phyloP scores from a whole-genome alignment of 2,888 invertebrate species.

The Hartigia nigra region DNA sequence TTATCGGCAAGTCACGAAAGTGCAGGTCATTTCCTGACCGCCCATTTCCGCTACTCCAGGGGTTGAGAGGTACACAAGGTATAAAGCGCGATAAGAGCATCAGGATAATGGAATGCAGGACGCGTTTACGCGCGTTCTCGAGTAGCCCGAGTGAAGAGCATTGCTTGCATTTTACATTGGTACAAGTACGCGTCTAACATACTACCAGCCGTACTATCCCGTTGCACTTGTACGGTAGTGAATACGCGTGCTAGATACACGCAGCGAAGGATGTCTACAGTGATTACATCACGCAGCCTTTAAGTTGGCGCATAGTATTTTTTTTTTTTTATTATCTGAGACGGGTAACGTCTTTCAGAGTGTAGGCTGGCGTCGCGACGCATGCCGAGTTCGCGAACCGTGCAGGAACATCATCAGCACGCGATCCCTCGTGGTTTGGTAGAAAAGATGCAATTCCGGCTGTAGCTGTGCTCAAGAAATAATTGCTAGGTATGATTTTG shows the following conservation, averaged over 20 bases:
- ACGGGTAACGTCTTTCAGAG: neutral
- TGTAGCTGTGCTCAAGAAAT: neutral
- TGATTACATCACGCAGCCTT: neutral
- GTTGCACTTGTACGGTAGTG: neutral
- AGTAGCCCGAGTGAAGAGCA: slow-evolving; percentile 31
- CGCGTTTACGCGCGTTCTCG: slow-evolving; percentile 28
- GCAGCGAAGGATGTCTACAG: neutral
- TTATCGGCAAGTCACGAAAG: neutral
- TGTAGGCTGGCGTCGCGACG: neutral
- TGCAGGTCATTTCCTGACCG: neutral
- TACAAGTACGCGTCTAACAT: slow-evolving; percentile 23
- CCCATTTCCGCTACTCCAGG: neutral
- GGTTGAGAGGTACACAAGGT: neutral
- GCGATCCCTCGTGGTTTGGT: neutral
- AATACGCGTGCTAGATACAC: neutral
- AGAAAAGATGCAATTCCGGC: neutral
- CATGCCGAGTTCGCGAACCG: neutral
- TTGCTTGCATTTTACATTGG: slow-evolving; percentile 40
- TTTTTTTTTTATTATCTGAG: neutral
- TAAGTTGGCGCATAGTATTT: neutral
- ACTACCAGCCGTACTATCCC: slow-evolving; percentile 4
- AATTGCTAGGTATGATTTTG: neutral
- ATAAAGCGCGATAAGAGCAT: neutral
- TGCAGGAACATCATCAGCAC: neutral
- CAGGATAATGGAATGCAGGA: slow-evolving; percentile 9